Evolutionary conservation across 2,797 vertebrate species (phyloP), one percentile per base, ranked within the genome.

Genomic region (Lepus townsendii): DNA sequence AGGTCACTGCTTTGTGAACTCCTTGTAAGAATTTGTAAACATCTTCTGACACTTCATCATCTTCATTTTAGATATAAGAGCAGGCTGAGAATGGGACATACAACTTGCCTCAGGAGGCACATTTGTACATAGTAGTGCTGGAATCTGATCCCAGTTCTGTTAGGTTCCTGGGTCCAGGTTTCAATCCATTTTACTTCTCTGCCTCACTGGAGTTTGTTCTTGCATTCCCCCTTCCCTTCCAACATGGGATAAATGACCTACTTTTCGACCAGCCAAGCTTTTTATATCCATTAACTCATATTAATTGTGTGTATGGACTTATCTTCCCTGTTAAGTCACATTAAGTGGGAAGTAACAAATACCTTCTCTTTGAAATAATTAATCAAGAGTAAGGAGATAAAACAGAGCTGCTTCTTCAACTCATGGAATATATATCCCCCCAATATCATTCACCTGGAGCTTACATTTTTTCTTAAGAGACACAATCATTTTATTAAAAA

Each of bases 381-480:
- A 83, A 54, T 69, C 27, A 92, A 85, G 63, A 78, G 30, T 63
- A 92, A 89, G 82, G 54, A 94, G 87, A 54, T 22, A 73, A 93
- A 93, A 66, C 30, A 83, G 13, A 85, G 76, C 7, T 65, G 24
- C 27, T 66, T 63, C 62, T 79, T 52, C 26, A 26, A 50, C 26
- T 3, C 32, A 75, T 14, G 76, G 66, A 83, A 76, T 62, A 72
- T 24, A 52, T 9, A 17, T 68, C 19, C 65, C 47, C 47, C 65
- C 47, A 83, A 78, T 42, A 93, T 50, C 50, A n/a, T 26, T 82
- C 32, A 75, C 0, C 0, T 1, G 1, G n/a, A 19, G 38, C 13
- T 66, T 65, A 24, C 32, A 86, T 83, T 86, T 91, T 71, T 94
- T 90, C 66, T 82, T 30, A 71, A 62, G 38, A 90, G 80, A 85